These are phyloP conservation scores for Drosophila melanogaster DNA, from an alignment of 1,140 invertebrate species.

Conservation along the genomic window DNA sequence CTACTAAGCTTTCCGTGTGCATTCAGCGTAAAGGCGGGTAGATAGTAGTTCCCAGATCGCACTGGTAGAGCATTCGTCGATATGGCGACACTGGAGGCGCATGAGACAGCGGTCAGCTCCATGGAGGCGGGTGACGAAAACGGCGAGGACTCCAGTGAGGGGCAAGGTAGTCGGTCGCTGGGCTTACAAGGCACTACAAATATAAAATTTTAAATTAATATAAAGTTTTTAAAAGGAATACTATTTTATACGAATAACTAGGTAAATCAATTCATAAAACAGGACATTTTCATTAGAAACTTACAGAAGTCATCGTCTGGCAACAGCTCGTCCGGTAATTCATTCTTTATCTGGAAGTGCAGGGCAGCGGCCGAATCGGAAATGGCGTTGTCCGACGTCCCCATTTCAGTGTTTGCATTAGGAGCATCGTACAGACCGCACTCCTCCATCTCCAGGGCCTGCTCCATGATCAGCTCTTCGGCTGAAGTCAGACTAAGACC, in stretches of 20 bases:
- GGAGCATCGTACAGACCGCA: slow-evolving; percentile 71
- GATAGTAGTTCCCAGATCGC: slow-evolving; percentile 69
- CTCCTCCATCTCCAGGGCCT: slow-evolving; percentile 82
- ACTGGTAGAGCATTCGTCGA: slow-evolving; percentile 41
- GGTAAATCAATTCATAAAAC: background rate
- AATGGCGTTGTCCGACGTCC: slow-evolving; percentile 77
- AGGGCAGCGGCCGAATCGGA: slow-evolving; percentile 77
- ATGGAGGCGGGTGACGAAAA: slow-evolving; percentile 81
- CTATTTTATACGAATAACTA: too few relatives aligned
- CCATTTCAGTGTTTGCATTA: slow-evolving; percentile 49
- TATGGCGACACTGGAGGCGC: slow-evolving; percentile 27
- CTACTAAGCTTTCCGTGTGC: slow-evolving; percentile 64
- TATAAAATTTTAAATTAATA: background rate
- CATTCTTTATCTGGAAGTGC: slow-evolving; percentile 80
- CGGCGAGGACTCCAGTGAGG: slow-evolving; percentile 78
- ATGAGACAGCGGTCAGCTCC: slow-evolving; percentile 67
- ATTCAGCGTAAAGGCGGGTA: slow-evolving; percentile 69
- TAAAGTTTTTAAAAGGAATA: background rate
- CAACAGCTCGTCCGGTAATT: slow-evolving; percentile 68
- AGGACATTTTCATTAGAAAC: background rate
- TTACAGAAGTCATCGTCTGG: slow-evolving; percentile 77
- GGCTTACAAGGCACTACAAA: slow-evolving; percentile 64
- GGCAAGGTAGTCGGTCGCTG: slow-evolving; percentile 69
- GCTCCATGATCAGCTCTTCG: slow-evolving; percentile 83
- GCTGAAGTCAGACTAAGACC: slow-evolving; percentile 78